These are phyloP conservation scores for Onchidella celtica DNA, from an alignment of 2,888 invertebrate genomes.

Conservation along the genomic window DNA sequence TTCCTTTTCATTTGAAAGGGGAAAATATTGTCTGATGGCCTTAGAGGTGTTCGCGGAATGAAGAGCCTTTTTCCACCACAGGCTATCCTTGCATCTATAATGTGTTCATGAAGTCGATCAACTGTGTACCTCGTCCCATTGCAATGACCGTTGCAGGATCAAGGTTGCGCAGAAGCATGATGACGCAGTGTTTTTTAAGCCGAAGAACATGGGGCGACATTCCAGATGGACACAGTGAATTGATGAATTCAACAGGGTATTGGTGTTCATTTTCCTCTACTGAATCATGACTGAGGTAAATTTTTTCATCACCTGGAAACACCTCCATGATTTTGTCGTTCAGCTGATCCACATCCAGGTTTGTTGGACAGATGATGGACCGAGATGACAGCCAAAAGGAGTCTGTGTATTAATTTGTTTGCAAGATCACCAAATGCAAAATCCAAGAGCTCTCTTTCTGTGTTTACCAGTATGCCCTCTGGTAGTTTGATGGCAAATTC, in stretches of 20 bases:
- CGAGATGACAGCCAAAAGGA: not conserved
- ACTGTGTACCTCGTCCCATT: slow-evolving; percentile 9
- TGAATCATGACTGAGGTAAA: not conserved
- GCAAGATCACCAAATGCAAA: slow-evolving; percentile 5
- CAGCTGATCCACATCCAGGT: not conserved
- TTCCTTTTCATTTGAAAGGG: not conserved
- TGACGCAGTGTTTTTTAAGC: not conserved
- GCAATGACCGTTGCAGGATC: not conserved
- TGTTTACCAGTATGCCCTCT: not conserved
- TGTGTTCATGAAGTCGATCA: not conserved
- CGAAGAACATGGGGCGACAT: not conserved
- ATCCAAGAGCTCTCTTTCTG: not conserved
- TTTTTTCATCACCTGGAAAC: not conserved
- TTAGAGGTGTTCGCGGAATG: not conserved
- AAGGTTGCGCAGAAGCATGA: not conserved
- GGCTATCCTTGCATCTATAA: slow-evolving; percentile 12
- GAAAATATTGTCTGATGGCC: not conserved
- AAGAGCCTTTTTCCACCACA: not conserved
- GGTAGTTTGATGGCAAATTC: not conserved
- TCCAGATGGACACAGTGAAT: slow-evolving; percentile 1
- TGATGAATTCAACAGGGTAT: not conserved
- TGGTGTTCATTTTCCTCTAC: not conserved
- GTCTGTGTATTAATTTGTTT: not conserved
- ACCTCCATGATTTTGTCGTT: not conserved
- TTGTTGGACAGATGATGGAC: not conserved